These are phyloP conservation scores for Leptopilina clavipes DNA, from an alignment of 1,140 invertebrate genomes.

Conservation along the genomic window DNA sequence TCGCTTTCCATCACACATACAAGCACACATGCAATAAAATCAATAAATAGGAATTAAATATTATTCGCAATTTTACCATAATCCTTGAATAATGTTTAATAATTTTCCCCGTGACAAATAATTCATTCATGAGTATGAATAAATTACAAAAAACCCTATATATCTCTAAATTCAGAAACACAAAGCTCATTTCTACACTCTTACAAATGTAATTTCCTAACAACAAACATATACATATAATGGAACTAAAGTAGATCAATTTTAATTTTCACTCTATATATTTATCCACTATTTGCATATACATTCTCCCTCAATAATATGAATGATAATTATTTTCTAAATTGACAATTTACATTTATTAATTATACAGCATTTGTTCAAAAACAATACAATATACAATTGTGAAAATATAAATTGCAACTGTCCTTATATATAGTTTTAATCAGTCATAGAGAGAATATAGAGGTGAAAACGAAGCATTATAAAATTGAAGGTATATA, in stretches of 20 bases:
- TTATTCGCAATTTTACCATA: background rate
- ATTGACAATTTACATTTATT: constrained; percentile 2
- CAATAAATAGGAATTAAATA: constrained; percentile 12
- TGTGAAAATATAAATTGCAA: too few relatives aligned
- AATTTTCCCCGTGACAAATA: background rate
- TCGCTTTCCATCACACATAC: too few relatives aligned
- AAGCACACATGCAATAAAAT: too few relatives aligned
- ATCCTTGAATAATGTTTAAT: background rate
- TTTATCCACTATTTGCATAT: background rate
- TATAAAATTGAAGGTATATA: background rate
- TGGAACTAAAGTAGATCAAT: background rate
- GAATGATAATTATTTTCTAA: background rate
- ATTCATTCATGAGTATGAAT: constrained; percentile 6
- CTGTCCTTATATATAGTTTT: too few relatives aligned
- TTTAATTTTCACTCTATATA: background rate
- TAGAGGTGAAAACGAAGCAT: background rate
- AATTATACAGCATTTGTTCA: background rate
- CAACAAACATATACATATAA: background rate
- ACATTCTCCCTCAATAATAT: background rate
- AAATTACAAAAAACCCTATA: background rate
- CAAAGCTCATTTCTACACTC: background rate
- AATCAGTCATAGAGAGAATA: too few relatives aligned
- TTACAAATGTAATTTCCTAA: background rate
- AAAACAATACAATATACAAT: too few relatives aligned
- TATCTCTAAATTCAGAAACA: background rate